Percentiles rank a stretch among this genome's conserved stretches.
Evolutionary conservation across 2,113 vertebrate species (phyloP).

Genomic region (Lepisosteus osseus): DNA sequence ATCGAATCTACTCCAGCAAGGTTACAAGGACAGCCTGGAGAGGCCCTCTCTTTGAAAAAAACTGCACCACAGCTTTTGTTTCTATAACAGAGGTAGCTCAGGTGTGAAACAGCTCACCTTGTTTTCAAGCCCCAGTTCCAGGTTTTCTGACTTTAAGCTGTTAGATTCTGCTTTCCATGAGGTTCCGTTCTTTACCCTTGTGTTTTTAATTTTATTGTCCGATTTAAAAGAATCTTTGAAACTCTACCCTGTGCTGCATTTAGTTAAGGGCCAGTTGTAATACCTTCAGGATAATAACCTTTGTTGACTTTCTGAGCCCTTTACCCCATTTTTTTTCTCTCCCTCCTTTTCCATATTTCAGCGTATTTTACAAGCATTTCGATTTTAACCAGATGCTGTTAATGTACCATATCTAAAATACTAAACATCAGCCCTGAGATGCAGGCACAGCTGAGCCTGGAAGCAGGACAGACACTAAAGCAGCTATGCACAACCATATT

Average conservation of each 20-base stretch:
- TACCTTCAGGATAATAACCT: conserved; percentile 76
- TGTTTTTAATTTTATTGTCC: conserved; percentile 67
- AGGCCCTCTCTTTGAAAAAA: too few species aligned
- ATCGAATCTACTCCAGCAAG: too few species aligned
- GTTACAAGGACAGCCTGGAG: too few species aligned
- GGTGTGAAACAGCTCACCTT: conserved; percentile 56
- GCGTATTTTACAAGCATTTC: conserved; percentile 80
- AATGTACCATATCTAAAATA: conserved; percentile 82
- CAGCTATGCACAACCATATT: conserved; percentile 31
- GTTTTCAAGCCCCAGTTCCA: conserved; percentile 53
- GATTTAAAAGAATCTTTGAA: conserved; percentile 70
- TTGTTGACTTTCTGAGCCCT: conserved; percentile 62
- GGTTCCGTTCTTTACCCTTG: conserved; percentile 67
- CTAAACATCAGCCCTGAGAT: conserved; percentile 71
- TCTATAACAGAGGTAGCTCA: conserved; percentile 31
- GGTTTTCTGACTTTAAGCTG: conserved; percentile 23
- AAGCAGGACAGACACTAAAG: conserved; percentile 40
- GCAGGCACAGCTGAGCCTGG: conserved; percentile 59
- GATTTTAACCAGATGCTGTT: conserved; percentile 82
- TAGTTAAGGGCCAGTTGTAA: conserved; percentile 75
- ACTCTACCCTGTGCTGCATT: conserved; percentile 64
- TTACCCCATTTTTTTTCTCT: conserved; percentile 50
- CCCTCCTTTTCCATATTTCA: conserved; percentile 62
- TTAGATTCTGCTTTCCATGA: conserved; percentile 49
- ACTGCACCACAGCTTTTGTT: not conserved